Percentiles rank a stretch among this genome's conserved stretches.
These are phyloP conservation scores for Gallinago solitaria DNA, from an alignment of 2,797 vertebrate species.

Conservation along the genomic window DNA sequence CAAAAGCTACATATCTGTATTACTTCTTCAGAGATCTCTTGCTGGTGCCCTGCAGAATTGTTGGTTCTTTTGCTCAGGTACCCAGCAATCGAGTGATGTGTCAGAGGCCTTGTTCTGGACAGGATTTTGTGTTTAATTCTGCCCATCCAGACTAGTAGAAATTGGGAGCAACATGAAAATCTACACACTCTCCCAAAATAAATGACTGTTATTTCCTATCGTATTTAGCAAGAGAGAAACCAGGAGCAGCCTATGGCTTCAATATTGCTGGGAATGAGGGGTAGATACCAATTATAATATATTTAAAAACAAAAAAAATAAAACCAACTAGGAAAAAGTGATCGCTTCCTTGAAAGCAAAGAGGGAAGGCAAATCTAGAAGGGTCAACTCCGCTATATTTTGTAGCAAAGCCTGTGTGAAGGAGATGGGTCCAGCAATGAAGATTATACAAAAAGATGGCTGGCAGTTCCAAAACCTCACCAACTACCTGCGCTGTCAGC, in stretches of 20 bases:
- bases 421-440: not conserved
- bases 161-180: not conserved
- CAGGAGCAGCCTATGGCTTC: not conserved
- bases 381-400: not conserved
- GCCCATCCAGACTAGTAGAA: not conserved
- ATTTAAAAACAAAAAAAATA: not conserved
- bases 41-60: not conserved
- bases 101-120: not conserved
- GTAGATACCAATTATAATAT: not conserved
- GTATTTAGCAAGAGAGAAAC: not conserved
- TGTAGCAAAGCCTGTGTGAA: not conserved
- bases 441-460: not conserved
- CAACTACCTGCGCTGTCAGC: not conserved
- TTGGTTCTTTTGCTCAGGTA: not conserved
- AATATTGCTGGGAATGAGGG: not conserved
- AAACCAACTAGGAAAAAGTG: not conserved
- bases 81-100: accelerated
- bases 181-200: not conserved
- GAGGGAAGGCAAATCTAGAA: not conserved
- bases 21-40: not conserved
- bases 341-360: not conserved
- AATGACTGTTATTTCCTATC: not conserved
- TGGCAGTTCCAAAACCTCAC: not conserved
- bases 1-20: not conserved
- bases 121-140: not conserved